These are phyloP conservation scores for Mellilla xanthometata DNA, from an alignment of 2,888 invertebrate species.

Conservation along the genomic window DNA sequence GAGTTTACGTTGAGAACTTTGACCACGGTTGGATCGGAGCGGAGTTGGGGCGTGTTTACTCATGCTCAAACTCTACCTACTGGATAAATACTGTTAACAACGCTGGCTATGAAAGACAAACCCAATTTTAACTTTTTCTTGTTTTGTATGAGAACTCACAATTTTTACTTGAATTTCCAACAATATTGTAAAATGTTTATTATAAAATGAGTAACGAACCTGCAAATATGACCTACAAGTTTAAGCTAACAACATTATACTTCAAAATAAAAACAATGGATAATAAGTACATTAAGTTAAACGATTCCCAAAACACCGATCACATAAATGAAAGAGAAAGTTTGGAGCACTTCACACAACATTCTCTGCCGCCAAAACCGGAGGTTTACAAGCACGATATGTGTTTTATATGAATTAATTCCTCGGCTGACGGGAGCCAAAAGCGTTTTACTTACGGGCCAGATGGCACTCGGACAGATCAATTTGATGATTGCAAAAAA, in stretches of 20 bases:
- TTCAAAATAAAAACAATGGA: too few species aligned
- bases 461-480: slow-evolving; percentile 80
- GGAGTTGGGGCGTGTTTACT: slow-evolving; percentile 18
- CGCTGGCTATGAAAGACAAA: background rate
- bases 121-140: background rate
- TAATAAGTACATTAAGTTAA: too few species aligned
- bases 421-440: slow-evolving; percentile 70
- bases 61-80: slow-evolving; percentile 1
- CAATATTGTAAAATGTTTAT: too few species aligned
- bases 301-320: too few species aligned
- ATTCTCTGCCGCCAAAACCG: slow-evolving; percentile 31
- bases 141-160: background rate
- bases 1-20: slow-evolving; percentile 66
- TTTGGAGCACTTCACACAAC: slow-evolving; percentile 9
- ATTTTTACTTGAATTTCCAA: background rate
- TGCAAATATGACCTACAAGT: too few species aligned
- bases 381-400: slow-evolving; percentile 48
- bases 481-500: slow-evolving; percentile 82
- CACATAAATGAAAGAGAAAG: background rate
- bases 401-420: slow-evolving; percentile 82
- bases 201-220: too few species aligned
- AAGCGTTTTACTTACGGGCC: slow-evolving; percentile 79
- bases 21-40: slow-evolving; percentile 40
- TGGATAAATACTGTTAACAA: slow-evolving; percentile 10
- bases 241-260: too few species aligned